Percentiles rank a stretch among this genome's conserved stretches.
phyloP scores from a whole-genome alignment of 2,797 vertebrate genomes.

The Sphenopsis melanotis region DNA sequence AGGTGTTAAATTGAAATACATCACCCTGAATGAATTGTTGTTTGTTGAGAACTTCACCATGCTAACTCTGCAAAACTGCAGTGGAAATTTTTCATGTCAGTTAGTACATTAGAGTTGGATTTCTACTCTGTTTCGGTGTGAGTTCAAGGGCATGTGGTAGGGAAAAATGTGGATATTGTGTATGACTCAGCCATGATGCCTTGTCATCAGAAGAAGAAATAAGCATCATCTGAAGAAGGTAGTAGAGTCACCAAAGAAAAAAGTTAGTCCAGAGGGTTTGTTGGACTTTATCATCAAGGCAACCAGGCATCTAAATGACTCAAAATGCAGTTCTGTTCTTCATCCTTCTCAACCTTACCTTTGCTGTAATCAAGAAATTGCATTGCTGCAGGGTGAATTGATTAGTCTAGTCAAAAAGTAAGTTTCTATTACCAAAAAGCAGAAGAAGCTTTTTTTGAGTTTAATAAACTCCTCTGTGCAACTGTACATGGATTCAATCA shows the following conservation, averaged over 20 bases:
- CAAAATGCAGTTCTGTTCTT: background rate
- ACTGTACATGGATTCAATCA: background rate
- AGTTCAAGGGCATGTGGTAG: background rate
- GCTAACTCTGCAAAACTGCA: background rate
- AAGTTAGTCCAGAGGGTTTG: background rate
- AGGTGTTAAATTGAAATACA: background rate
- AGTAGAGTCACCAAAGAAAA: background rate
- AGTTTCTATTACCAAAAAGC: background rate
- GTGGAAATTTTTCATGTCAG: background rate
- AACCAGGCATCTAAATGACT: background rate
- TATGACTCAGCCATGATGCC: background rate
- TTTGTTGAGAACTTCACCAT: background rate
- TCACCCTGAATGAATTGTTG: background rate
- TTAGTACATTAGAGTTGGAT: background rate
- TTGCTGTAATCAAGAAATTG: background rate
- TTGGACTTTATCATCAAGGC: background rate
- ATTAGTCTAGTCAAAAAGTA: background rate
- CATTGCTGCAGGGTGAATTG: background rate
- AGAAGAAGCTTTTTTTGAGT: background rate
- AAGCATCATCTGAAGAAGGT: background rate
- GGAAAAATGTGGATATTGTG: background rate
- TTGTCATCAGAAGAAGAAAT: background rate
- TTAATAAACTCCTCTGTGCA: background rate
- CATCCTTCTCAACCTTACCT: background rate
- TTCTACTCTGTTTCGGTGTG: background rate